A percentile compares a stretch with the other conserved stretches of the same genome.
Conservation (phyloP, 2,797 vertebrate genomes). For the Phoebastria nigripes region DNA sequence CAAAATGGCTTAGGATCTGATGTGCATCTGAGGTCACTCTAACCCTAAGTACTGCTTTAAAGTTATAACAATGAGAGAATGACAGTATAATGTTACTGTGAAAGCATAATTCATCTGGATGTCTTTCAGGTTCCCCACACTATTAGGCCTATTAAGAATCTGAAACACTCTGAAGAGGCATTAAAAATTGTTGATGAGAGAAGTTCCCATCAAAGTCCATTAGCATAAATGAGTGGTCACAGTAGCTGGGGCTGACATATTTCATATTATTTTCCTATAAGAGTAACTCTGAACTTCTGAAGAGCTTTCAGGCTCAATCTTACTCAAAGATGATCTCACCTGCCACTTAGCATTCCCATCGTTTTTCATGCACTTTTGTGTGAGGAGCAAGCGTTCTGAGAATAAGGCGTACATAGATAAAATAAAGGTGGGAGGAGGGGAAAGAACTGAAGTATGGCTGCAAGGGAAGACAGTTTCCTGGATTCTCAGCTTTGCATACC, state of each 20-base stretch:
- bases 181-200: constrained; percentile 24
- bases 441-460: neutral
- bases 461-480: neutral
- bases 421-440: neutral
- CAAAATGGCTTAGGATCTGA: neutral
- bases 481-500: neutral
- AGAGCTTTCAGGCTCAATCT: constrained; percentile 39
- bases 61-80: neutral
- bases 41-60: neutral
- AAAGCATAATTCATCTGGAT: constrained; percentile 8
- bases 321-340: constrained; percentile 22
- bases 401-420: neutral
- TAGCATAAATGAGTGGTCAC: constrained; percentile 37
- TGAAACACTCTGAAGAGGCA: constrained; percentile 12
- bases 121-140: neutral
- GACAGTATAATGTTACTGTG: neutral
- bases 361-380: neutral
- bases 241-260: neutral
- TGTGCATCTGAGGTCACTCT: neutral
- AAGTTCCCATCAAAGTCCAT: constrained; percentile 37
- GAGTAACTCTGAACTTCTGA: constrained; percentile 12
- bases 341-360: neutral
- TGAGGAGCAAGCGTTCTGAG: neutral
- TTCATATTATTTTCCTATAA: constrained; percentile 25
- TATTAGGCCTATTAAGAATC: constrained; percentile 9